A percentile compares a stretch with the other conserved stretches of the same genome.
Conservation (phyloP, 1,140 invertebrate species). For the Pseudomyrmex cubaensis region DNA sequence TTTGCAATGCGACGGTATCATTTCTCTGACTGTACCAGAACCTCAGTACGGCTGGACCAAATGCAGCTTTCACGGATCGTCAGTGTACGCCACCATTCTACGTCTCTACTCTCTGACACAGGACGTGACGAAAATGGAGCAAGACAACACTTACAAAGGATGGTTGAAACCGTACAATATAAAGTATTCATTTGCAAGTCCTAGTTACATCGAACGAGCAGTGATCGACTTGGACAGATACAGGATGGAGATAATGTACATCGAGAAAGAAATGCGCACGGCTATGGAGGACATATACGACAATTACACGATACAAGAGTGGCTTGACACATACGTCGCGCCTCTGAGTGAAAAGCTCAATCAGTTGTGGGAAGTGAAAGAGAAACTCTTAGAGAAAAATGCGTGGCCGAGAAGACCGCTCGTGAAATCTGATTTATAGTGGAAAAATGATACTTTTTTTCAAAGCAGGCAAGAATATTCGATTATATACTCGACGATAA, state of each 20-base stretch:
- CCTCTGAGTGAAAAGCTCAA: slow-evolving; percentile 86
- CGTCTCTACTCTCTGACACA: slow-evolving; percentile 77
- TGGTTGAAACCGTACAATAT: slow-evolving; percentile 94
- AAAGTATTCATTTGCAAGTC: slow-evolving; percentile 91
- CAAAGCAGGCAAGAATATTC: slow-evolving; percentile 3
- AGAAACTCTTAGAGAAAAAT: slow-evolving; percentile 84
- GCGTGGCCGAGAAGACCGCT: slow-evolving; percentile 87
- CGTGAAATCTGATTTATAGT: slow-evolving; percentile 74
- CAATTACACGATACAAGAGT: slow-evolving; percentile 90
- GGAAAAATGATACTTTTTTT: background rate
- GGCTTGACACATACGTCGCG: slow-evolving; percentile 89
- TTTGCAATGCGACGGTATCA: slow-evolving; percentile 76
- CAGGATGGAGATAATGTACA: slow-evolving; percentile 87
- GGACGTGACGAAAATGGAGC: slow-evolving; percentile 80
- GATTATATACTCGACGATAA: slow-evolving; percentile 18
- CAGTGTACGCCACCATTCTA: slow-evolving; percentile 77
- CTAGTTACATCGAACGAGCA: slow-evolving; percentile 90
- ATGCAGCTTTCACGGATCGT: slow-evolving; percentile 78
- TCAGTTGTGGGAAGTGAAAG: slow-evolving; percentile 85
- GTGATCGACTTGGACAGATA: slow-evolving; percentile 88
- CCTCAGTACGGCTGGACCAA: slow-evolving; percentile 83
- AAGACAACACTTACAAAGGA: slow-evolving; percentile 85
- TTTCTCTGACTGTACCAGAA: slow-evolving; percentile 79
- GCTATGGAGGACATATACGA: slow-evolving; percentile 90
- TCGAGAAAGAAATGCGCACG: slow-evolving; percentile 88